Evolutionary conservation across 2,113 vertebrate species (phyloP), one percentile per base, ranked within the genome.

Genomic region (Microtus ochrogaster): DNA sequence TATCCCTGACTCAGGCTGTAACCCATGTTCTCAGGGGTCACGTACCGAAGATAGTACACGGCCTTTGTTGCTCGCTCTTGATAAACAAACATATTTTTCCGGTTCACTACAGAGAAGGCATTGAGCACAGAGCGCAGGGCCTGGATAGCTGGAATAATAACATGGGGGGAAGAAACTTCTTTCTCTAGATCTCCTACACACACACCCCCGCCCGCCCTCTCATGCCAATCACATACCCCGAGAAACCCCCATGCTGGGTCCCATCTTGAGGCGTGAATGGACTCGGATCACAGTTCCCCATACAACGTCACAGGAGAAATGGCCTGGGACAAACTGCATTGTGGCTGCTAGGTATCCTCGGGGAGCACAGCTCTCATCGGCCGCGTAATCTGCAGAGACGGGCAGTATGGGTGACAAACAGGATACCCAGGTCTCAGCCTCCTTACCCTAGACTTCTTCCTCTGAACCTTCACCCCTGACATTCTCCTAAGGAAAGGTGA

Each of bases 51-150:
- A 97, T 99, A 99, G 98, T 99, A 99, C 77, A 99, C 99, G 4
- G 99, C 99, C 97, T 99, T 99, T 12, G 99, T 99, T 58, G 99
- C 98, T 36, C 99, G 99, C 92, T 99, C 99, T 98, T 99, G 99
- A 97, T 99, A 99, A 88, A 99, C 99, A 98, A 99, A 99, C 99
- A 99, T 99, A 97, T 99, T 99, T 98, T 99, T 99, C 97, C 99
- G 99, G 98, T 99, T 99, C 95, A 99, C 99, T 96, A 99, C 99
- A 2, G 99, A 99, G 98, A 99, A 99, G 84, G 99, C 99, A 17
- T 99, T 99, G 93, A 99, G 99, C 97, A 99, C 99, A 0, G 99
- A 99, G 73, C 99, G 99, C 97, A 99, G 98, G 0, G 99, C 99
- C 98, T 99, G 99, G 95, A 99, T 99, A 26, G 99, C 99, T 99